Evolutionary conservation across 1,140 invertebrate genomes (phyloP).

Genomic region (Bombus superbus): DNA sequence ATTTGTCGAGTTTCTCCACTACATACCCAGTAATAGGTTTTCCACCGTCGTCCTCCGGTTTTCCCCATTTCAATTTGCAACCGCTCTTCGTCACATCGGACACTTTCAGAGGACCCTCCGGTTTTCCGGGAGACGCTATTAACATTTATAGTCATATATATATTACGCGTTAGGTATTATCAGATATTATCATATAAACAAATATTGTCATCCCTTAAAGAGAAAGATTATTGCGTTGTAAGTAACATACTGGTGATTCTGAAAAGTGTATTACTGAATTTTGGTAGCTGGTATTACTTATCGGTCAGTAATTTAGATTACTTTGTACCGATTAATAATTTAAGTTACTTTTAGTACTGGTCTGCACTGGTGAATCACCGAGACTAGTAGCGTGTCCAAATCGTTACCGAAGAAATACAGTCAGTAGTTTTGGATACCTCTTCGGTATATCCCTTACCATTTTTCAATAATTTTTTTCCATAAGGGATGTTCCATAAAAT

Average conservation of each 20-base stretch:
- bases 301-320: too few relatives aligned
- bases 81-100: constrained; percentile 95
- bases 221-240: not conserved
- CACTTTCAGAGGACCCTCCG: constrained; percentile 96
- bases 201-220: not conserved
- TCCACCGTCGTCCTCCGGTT: constrained; percentile 99
- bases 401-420: too few relatives aligned
- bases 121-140: constrained; percentile 90
- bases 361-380: too few relatives aligned
- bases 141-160: not conserved
- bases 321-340: too few relatives aligned
- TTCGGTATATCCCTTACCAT: not conserved
- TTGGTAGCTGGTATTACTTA: too few relatives aligned
- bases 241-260: too few relatives aligned
- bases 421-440: not conserved
- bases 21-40: constrained; percentile 97
- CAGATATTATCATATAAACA: not conserved
- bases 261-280: too few relatives aligned
- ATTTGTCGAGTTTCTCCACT: constrained; percentile 97
- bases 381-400: too few relatives aligned
- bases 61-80: constrained; percentile 97
- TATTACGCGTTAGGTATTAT: not conserved
- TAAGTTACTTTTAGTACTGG: too few relatives aligned
- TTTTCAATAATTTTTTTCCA: not conserved
- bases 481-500: not conserved